Evolutionary conservation across 2,113 vertebrate genomes (phyloP), one percentile per base, ranked within the genome.

Genomic region (Pomatostomus ruficeps): DNA sequence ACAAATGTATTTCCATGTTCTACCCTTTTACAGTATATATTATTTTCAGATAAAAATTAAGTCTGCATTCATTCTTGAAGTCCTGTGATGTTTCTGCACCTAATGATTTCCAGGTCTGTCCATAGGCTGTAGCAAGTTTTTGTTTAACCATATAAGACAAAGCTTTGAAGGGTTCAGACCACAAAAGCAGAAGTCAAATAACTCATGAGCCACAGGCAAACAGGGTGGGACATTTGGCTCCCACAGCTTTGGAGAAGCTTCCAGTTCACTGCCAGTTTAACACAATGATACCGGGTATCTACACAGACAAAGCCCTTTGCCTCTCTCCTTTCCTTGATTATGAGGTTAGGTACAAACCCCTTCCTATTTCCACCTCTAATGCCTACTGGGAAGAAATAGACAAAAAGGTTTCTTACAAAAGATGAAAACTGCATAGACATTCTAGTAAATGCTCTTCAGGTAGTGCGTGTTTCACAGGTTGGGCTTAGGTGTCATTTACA

Each of bases 171-270:
- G 35, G 17, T 62, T 94, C 67, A 86, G 67, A 77, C n/a, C 63
- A 88, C 59, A 93, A 88, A 88, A 90, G 40, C 46, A 91, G 65
- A 86, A 93, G 86, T 61, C 46, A 91, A 85, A 40, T 45, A 91
- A 89, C 42, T 63, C 11, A 1, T n/a, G 63, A 92, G 83, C 75
- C 85, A 91, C 55, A 91, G 85, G 79, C 72, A 80, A 86, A 86
- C 26, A 51, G 46, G 35, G 72, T 85, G 78, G 48, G 54, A 88
- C 55, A 42, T 42, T 80, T 63, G 59, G 55, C 63, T 88, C 59
- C 67, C 42, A 46, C 2, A 11, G 46, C 63, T 85, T 66, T 62
- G 38, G 46, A 90, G 54, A 83, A 91, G 40, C 40, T 84, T 76
- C 68, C 85, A 67, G n/a, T 55, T 88, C 72, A 51, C 38, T 31